Evolutionary conservation across 2,113 vertebrate species (phyloP).

Genomic region (Petromus typicus): DNA sequence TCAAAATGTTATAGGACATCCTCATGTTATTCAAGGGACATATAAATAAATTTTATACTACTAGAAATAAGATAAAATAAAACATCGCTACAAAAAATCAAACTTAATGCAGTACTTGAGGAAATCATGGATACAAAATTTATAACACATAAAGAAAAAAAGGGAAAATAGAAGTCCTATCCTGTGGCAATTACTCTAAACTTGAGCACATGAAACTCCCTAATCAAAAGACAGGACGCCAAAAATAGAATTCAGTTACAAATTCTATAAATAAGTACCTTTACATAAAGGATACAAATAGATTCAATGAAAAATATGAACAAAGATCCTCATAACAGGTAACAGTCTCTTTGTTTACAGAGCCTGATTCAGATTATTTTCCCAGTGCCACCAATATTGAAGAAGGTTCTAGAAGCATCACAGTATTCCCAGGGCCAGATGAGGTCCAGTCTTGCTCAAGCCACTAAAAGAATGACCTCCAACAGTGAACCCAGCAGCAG

Average conservation of each 20-base stretch:
- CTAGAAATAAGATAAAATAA: neutral
- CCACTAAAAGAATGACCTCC: no score
- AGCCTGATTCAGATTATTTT: no score
- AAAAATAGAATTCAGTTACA: neutral
- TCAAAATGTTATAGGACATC: neutral
- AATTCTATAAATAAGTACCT: neutral
- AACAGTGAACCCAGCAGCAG: no score
- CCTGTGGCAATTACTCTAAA: neutral
- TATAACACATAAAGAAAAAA: neutral
- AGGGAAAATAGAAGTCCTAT: neutral
- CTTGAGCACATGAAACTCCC: neutral
- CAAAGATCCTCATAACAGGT: no score
- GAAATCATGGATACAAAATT: neutral
- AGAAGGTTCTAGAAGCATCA: no score
- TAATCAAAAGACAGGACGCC: neutral
- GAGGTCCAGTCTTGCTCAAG: no score
- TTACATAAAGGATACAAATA: neutral
- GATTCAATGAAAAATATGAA: neutral
- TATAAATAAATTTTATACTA: neutral
- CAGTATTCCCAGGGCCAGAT: no score
- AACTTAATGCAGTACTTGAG: neutral
- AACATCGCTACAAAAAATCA: neutral
- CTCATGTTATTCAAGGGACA: neutral
- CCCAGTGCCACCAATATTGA: no score
- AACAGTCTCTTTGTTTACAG: no score